A percentile compares a stretch with the other conserved stretches of the same genome.
Evolutionary conservation across 2,113 vertebrate genomes (phyloP).

Genomic region (Bostrychus sinensis): DNA sequence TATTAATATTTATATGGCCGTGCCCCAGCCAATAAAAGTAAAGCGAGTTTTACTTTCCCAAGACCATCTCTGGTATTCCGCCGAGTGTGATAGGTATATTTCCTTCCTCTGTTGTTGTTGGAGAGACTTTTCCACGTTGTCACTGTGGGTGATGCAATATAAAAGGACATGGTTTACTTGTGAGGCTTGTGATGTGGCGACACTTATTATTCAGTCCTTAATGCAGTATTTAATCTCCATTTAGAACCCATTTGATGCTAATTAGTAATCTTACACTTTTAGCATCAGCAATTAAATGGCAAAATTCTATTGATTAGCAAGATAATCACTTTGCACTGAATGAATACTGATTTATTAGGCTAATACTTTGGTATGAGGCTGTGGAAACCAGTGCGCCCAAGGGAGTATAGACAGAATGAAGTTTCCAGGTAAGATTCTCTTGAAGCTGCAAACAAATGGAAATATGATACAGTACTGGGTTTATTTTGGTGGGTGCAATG

Average conservation of each 20-base stretch:
- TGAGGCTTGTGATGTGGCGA: conserved; percentile 8
- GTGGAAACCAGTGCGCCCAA: background rate
- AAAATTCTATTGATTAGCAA: conserved; percentile 48
- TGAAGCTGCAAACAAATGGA: conserved; percentile 35
- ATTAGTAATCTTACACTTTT: conserved; percentile 50
- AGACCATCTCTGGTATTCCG: conserved; percentile 22
- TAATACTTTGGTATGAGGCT: conserved; percentile 28
- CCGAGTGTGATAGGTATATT: conserved; percentile 3
- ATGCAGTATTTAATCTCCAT: conserved; percentile 60
- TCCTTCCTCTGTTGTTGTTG: conserved; percentile 14
- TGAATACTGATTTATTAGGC: conserved; percentile 44
- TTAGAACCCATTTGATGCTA: conserved; percentile 54
- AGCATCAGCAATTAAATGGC: conserved; percentile 29
- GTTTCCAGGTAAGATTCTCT: conserved; percentile 15
- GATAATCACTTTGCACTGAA: conserved; percentile 48
- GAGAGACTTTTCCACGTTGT: conserved; percentile 17
- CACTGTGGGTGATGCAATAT: background rate
- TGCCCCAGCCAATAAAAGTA: conserved; percentile 55
- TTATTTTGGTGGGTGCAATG: conserved; percentile 21
- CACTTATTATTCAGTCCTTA: conserved; percentile 47
- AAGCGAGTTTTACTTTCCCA: conserved; percentile 43
- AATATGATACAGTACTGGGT: conserved; percentile 34
- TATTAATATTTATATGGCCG: conserved; percentile 64
- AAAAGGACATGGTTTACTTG: conserved; percentile 15
- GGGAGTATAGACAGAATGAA: conserved; percentile 21